Evolutionary conservation across 1,140 invertebrate species (phyloP), one percentile per base, ranked within the genome.

Genomic region (Ditylenchus dipsaci): DNA sequence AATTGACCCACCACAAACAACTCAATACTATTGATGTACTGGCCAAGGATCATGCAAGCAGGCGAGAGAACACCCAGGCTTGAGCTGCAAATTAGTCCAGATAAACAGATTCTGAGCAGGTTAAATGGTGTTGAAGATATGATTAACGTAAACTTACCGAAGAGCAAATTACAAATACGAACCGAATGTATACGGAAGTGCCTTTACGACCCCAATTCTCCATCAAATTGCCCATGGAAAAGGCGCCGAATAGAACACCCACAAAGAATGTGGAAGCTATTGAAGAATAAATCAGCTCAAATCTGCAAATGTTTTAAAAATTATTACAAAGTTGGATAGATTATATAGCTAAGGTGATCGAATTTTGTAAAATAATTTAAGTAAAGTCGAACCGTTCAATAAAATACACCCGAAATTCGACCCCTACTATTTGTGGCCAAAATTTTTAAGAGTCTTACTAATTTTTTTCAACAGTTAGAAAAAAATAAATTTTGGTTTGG

Each of bases 1-100:
- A 77, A 59, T 30, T 77, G 76, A 1, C 76, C 76, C 0, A 77
- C 26, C 3, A 78, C 64, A 43, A 80, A 77, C 15, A 77, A 60
- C 72, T 77, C 76, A 49, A 76, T 67, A 19, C 68, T 45, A 23
- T 64, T 64, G 17, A 66, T 38, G 15, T 42, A 67, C 13, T 77
- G 53, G 9, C 73, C 60, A 19, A 68, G 47, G 0, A 76, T 15
- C 76, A 77, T 79, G 17, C 23, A 72, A 1, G 66, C 9, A 27
- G 64, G 49, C 1, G 74, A 45, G 5, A 74, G 9, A 11, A 79
- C 49, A 19, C 67, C 76, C 5, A 77, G 42, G 38, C 58, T 69
- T 30, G 67, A 67, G 61, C 75, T 76, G 56, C 0, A 76, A 69
- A 3, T 38, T 3, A 38, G 11, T 11, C 33, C 3, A 38, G 33